A percentile compares a stretch with the other conserved stretches of the same genome.
Evolutionary conservation across 1,140 invertebrate species (phyloP).

Genomic region (Aplysia californica): DNA sequence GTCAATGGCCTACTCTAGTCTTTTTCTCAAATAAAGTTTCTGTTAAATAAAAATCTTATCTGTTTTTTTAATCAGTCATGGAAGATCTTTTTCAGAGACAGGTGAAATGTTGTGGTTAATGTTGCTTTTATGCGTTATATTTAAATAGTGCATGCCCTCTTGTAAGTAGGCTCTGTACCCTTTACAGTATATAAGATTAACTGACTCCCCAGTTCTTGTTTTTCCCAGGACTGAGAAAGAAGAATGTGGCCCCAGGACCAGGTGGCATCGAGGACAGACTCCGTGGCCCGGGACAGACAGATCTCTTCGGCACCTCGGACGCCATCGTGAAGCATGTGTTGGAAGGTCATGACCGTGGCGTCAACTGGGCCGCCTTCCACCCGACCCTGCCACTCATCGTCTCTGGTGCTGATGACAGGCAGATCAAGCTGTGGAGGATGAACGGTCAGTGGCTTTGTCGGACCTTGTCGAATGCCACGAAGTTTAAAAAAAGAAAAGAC

Average conservation of each 20-base stretch:
- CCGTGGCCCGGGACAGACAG: conserved; percentile 86
- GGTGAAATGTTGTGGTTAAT: no score
- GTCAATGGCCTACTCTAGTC: no score
- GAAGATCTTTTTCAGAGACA: no score
- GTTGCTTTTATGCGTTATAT: no score
- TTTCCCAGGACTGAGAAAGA: conserved; percentile 84
- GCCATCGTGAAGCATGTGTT: conserved; percentile 98
- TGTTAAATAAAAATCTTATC: no score
- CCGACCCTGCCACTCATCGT: conserved; percentile 94
- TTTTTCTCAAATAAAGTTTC: no score
- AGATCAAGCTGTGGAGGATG: conserved; percentile 99
- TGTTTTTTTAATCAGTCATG: no score
- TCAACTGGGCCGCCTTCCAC: conserved; percentile 99
- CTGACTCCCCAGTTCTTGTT: neutral
- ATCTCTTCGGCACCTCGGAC: conserved; percentile 97
- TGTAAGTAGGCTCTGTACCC: no score
- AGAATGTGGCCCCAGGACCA: conserved; percentile 96
- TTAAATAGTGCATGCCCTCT: no score
- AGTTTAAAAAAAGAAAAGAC: no score
- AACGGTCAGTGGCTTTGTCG: conserved; percentile 92
- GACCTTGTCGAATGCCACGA: no score
- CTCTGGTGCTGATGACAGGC: conserved; percentile 97
- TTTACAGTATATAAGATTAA: no score
- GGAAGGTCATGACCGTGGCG: conserved; percentile 86
- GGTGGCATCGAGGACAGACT: conserved; percentile 90